These are phyloP conservation scores for Python bivittatus DNA, from an alignment of 2,113 vertebrate genomes.

Conservation along the genomic window DNA sequence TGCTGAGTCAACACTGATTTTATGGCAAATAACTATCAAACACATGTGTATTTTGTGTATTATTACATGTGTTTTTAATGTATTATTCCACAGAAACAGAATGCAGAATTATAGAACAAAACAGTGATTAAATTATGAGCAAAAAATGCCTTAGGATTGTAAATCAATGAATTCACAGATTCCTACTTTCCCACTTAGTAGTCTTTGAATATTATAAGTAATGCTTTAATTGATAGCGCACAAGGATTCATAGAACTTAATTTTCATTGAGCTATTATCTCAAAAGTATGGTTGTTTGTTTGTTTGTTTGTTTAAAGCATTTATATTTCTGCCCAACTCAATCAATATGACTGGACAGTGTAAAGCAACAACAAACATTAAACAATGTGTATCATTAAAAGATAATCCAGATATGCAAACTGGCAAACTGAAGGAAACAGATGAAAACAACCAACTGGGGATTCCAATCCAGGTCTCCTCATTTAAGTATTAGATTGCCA, in stretches of 20 bases:
- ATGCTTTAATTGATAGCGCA: not conserved
- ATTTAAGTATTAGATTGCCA: not conserved
- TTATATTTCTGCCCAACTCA: not conserved
- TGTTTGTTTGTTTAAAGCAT: not conserved
- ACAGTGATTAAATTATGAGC: not conserved
- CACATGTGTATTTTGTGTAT: no score
- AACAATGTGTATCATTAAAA: not conserved
- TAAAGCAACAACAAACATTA: not conserved
- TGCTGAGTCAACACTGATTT: not conserved
- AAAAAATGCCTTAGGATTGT: not conserved
- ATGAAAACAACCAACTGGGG: not conserved
- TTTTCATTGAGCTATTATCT: not conserved
- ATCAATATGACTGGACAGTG: not conserved
- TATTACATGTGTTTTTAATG: not conserved
- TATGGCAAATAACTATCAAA: not conserved
- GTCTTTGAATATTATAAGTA: not conserved
- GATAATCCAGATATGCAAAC: not conserved
- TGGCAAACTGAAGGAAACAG: not conserved
- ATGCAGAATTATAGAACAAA: not conserved
- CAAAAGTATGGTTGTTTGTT: not conserved
- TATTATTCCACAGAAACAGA: not conserved
- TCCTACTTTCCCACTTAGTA: not conserved
- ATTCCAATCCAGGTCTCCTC: not conserved
- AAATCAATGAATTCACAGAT: not conserved
- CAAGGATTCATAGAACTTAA: not conserved